Conservation (phyloP, 2,888 invertebrate genomes). For the Arge pagana region DNA sequence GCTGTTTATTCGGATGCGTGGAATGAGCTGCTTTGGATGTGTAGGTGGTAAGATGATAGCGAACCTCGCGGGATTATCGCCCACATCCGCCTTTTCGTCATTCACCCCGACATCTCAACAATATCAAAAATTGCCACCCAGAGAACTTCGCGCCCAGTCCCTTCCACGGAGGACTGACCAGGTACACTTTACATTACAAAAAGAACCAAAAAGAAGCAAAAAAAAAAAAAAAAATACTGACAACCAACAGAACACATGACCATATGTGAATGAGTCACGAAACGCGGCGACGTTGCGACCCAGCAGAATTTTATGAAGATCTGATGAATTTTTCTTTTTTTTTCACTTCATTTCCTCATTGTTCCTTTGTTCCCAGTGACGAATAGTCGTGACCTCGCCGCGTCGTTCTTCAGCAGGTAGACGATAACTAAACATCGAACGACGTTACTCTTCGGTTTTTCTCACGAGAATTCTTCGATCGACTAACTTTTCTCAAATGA, state of each 20-base stretch:
- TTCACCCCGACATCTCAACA: conserved; percentile 32
- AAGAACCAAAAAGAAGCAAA: conserved; percentile 15
- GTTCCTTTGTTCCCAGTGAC: background rate
- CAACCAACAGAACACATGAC: background rate
- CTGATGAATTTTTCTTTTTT: background rate
- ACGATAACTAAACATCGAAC: too few relatives aligned
- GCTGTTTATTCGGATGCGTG: conserved; percentile 47
- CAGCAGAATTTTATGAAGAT: background rate
- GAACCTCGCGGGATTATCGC: conserved; percentile 53
- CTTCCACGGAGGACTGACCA: conserved; percentile 47
- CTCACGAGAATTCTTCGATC: too few relatives aligned
- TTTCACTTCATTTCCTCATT: background rate
- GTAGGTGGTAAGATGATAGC: conserved; percentile 62
- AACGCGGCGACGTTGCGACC: background rate
- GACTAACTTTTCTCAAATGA: too few relatives aligned
- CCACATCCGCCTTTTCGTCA: conserved; percentile 40
- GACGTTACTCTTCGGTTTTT: too few relatives aligned
- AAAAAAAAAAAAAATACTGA: background rate
- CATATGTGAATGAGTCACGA: background rate
- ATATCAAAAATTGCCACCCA: conserved; percentile 43
- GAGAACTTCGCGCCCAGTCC: conserved; percentile 43
- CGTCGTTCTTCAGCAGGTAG: too few relatives aligned
- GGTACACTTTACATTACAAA: conserved; percentile 46
- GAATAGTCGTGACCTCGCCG: background rate
- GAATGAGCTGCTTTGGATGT: conserved; percentile 59